Evolutionary conservation across 2,113 vertebrate genomes (phyloP).

Genomic region (Monopterus albus): DNA sequence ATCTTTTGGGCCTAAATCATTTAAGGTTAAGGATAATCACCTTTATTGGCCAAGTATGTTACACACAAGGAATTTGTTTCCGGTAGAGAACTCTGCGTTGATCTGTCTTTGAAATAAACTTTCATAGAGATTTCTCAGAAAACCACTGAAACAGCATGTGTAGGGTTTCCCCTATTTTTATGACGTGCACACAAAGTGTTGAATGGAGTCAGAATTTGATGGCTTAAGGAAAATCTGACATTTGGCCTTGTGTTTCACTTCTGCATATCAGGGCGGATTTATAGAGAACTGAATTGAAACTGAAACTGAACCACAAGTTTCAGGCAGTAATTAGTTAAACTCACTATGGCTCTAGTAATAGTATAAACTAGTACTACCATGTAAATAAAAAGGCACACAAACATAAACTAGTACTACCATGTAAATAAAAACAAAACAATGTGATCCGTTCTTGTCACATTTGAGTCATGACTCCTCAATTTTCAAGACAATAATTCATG

Average conservation of each 20-base stretch:
- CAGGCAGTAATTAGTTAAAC: neutral
- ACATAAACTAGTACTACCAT: neutral
- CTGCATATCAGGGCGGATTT: constrained; percentile 29
- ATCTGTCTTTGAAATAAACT: neutral
- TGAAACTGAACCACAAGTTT: neutral
- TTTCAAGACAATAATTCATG: constrained; percentile 49
- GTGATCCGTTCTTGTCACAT: constrained; percentile 5
- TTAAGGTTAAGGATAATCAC: no score
- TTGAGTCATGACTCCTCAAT: constrained; percentile 6
- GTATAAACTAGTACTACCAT: no score
- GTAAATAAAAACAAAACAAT: neutral
- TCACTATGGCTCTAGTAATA: no score
- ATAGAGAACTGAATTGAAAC: no score
- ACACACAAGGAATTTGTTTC: no score
- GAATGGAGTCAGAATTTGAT: constrained; percentile 34
- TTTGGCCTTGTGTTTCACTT: constrained; percentile 25
- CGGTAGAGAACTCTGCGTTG: no score
- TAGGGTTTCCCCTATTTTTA: constrained; percentile 4
- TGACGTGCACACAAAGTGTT: constrained; percentile 6
- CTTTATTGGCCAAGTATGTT: no score
- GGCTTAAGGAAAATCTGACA: constrained; percentile 31
- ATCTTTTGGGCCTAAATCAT: no score
- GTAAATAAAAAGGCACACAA: neutral
- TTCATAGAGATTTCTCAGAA: no score
- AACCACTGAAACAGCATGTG: neutral